phyloP scores from a whole-genome alignment of 2,888 invertebrate species.

The Drosophila trichaetosa region DNA sequence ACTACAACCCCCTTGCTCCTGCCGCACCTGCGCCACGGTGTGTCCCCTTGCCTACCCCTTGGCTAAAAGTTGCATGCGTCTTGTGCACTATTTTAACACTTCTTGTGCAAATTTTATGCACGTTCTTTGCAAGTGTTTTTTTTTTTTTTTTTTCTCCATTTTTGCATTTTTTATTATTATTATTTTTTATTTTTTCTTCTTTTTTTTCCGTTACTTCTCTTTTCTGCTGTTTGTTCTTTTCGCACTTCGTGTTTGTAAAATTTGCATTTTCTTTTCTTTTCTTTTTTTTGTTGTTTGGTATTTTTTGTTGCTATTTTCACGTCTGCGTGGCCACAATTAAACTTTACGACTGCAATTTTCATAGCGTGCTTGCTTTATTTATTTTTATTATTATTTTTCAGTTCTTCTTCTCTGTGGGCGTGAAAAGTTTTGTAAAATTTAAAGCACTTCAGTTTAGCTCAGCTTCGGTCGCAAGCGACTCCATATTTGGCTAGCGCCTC shows the following conservation, averaged over 20 bases:
- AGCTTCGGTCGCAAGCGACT: conserved; percentile 2
- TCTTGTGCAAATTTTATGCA: conserved; percentile 78
- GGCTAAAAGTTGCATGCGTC: conserved; percentile 67
- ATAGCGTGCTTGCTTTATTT: conserved; percentile 54
- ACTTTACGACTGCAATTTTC: conserved; percentile 77
- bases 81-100: conserved; percentile 74
- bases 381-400: conserved; percentile 30
- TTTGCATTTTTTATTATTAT: conserved; percentile 3
- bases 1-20: background rate
- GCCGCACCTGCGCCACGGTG: background rate
- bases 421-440: conserved; percentile 47
- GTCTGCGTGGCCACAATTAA: conserved; percentile 69
- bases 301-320: conserved; percentile 32
- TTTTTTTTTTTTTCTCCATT: background rate
- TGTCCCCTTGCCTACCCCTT: background rate
- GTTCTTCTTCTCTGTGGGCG: conserved; percentile 2
- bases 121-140: conserved; percentile 45
- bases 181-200: conserved; percentile 3
- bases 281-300: background rate
- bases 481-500: conserved; percentile 2
- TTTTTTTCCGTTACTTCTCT: conserved; percentile 1
- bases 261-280: conserved; percentile 42
- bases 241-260: conserved; percentile 47
- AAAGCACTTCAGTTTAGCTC: conserved; percentile 45
- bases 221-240: conserved; percentile 25